These are phyloP conservation scores for Acanthosepion esculentum DNA, from an alignment of 2,888 invertebrate species.

Conservation along the genomic window DNA sequence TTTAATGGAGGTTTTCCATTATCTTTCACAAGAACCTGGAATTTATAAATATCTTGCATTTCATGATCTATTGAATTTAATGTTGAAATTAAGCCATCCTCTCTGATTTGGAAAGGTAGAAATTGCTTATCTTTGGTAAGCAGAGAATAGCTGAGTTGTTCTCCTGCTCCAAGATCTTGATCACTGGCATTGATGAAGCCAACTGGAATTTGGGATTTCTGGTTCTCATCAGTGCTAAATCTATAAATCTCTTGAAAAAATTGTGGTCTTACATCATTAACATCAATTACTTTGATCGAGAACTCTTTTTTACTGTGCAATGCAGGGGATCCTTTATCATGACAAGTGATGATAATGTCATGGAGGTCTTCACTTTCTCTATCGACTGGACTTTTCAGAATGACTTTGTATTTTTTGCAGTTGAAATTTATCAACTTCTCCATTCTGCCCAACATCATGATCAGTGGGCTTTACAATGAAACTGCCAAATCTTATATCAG, in stretches of 20 bases:
- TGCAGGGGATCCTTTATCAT: conserved; percentile 6
- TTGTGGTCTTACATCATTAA: not conserved
- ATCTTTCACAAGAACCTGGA: conserved; percentile 5
- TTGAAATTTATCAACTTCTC: not conserved
- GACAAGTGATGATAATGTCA: not conserved
- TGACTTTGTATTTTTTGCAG: not conserved
- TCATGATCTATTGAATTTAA: conserved; percentile 4
- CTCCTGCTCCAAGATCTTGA: not conserved
- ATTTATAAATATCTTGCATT: not conserved
- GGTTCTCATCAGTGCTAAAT: not conserved
- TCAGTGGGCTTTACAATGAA: not conserved
- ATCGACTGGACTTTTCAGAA: not conserved
- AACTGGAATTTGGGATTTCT: conserved; percentile 13
- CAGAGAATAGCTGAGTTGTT: not conserved
- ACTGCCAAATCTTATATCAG: not conserved
- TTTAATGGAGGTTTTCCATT: not conserved
- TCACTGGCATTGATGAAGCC: not conserved
- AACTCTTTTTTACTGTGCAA: not conserved
- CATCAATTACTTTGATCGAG: not conserved
- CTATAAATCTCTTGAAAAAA: not conserved
- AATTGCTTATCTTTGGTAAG: not conserved
- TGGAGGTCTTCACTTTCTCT: not conserved
- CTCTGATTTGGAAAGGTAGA: not conserved
- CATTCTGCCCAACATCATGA: not conserved
- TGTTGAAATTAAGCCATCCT: not conserved